Evolutionary conservation across 2,113 vertebrate species (phyloP).

Genomic region (Passer montanus): DNA sequence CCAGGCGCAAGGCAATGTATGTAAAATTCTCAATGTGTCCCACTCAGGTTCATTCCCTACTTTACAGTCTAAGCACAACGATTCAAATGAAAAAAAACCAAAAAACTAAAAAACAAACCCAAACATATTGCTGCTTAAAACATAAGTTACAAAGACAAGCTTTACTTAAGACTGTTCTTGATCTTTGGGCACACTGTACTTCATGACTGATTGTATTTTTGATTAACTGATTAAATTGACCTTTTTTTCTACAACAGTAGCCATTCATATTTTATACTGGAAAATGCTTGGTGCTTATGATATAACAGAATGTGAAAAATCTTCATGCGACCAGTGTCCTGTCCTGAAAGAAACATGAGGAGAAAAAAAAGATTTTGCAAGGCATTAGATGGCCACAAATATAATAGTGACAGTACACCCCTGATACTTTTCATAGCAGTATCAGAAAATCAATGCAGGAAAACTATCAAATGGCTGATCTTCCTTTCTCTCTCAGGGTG

Average conservation of each 20-base stretch:
- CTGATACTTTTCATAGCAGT: not conserved
- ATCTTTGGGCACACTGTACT: not conserved
- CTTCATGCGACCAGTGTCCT: not conserved
- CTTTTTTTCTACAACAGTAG: not conserved
- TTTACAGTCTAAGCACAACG: not conserved
- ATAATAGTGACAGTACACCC: not conserved
- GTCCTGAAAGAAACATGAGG: not conserved
- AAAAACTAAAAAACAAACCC: too few species aligned
- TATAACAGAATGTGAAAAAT: not conserved
- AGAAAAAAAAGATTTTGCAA: not conserved
- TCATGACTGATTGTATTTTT: not conserved
- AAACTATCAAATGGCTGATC: not conserved
- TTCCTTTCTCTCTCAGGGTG: not conserved
- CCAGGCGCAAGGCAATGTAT: not conserved
- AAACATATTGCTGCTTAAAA: not conserved
- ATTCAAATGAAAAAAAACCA: not conserved
- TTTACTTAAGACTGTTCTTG: not conserved
- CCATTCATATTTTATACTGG: not conserved
- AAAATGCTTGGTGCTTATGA: not conserved
- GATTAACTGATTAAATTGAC: not conserved
- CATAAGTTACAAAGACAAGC: not conserved
- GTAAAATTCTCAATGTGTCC: not conserved
- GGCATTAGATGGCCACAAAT: not conserved
- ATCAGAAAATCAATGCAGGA: not conserved
- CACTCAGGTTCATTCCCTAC: not conserved